phyloP scores from a whole-genome alignment of 2,113 vertebrate species.

The Aegypius monachus region DNA sequence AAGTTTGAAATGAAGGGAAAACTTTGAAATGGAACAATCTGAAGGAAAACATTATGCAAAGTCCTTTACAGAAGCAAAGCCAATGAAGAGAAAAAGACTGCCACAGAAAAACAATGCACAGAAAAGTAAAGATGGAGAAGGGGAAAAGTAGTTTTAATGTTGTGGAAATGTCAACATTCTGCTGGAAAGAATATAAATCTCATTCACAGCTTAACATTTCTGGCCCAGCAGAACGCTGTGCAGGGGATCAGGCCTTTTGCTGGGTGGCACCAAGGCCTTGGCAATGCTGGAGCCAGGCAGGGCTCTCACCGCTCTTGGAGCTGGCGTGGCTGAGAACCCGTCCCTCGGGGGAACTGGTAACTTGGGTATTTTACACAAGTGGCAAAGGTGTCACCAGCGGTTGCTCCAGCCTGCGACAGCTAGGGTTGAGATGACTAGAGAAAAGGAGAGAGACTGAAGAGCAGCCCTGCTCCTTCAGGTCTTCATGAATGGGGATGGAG shows the following conservation, averaged over 20 bases:
- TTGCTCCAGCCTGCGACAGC: neutral
- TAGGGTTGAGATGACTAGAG: neutral
- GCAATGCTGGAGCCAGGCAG: neutral
- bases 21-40: neutral
- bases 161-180: neutral
- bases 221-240: neutral
- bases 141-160: neutral
- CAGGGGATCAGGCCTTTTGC: neutral
- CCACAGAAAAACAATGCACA: neutral
- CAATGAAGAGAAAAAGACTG: neutral
- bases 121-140: neutral
- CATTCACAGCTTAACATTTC: neutral
- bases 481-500: neutral
- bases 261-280: neutral
- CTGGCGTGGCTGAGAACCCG: accelerated
- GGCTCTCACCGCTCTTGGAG: neutral
- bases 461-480: neutral
- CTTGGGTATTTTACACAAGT: neutral
- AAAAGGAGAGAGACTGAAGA: neutral
- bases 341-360: accelerated
- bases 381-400: neutral
- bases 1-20: neutral
- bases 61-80: neutral
- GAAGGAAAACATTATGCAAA: neutral
- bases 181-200: neutral